phyloP scores from a whole-genome alignment of 2,113 vertebrate genomes.

The Gasterosteus nipponicus region DNA sequence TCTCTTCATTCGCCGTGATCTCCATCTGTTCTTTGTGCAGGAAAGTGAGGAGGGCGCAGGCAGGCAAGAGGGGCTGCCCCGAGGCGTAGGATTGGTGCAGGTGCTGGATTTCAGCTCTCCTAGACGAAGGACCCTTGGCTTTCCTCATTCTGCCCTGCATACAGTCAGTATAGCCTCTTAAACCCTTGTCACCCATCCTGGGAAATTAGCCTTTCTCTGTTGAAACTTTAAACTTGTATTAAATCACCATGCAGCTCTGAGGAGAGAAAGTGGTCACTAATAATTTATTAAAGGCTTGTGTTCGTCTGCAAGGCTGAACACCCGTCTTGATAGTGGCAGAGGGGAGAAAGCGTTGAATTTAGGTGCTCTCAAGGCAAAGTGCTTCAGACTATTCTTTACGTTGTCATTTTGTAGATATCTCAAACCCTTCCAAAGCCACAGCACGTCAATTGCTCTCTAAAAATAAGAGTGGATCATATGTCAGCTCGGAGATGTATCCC shows the following conservation, averaged over 20 bases:
- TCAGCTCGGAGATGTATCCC: slow-evolving; percentile 33
- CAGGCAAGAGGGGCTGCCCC: slow-evolving; percentile 40
- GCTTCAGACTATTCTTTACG: slow-evolving; percentile 16
- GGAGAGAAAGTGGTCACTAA: neutral
- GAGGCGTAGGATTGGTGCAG: slow-evolving; percentile 57
- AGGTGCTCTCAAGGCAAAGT: slow-evolving; percentile 9
- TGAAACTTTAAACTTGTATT: neutral
- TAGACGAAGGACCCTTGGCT: slow-evolving; percentile 46
- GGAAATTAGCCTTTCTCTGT: neutral
- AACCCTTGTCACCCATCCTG: neutral
- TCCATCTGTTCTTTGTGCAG: slow-evolving; percentile 72
- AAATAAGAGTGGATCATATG: slow-evolving; percentile 43
- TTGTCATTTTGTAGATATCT: slow-evolving; percentile 37
- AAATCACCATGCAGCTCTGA: neutral
- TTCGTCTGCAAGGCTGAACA: slow-evolving; percentile 9
- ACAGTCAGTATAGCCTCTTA: slow-evolving; percentile 24
- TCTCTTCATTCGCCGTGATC: slow-evolving; percentile 51
- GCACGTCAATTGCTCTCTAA: slow-evolving; percentile 36
- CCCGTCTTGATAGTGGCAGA: neutral
- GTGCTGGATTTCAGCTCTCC: slow-evolving; percentile 66
- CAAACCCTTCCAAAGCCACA: slow-evolving; percentile 30
- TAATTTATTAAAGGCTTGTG: neutral
- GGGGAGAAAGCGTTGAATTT: slow-evolving; percentile 12
- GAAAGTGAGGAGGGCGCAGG: slow-evolving; percentile 60
- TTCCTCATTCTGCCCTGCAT: slow-evolving; percentile 57